phyloP scores from a whole-genome alignment of 2,888 invertebrate genomes.

The Sympetrum striolatum region DNA sequence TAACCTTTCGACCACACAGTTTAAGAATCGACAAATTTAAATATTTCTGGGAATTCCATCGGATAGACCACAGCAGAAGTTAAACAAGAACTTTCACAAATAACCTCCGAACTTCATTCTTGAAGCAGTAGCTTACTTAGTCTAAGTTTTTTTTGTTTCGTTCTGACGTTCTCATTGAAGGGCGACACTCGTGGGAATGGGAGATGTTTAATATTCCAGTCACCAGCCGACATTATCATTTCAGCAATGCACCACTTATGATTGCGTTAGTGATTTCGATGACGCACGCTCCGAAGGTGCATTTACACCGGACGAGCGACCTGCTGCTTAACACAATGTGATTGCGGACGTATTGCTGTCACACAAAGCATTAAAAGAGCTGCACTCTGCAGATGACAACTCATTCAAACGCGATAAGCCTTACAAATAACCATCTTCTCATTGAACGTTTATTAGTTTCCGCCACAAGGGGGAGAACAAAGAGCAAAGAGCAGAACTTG shows the following conservation, averaged over 20 bases:
- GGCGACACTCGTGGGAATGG: neutral
- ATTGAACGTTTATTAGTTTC: no score
- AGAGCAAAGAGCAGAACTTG: no score
- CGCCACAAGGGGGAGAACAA: no score
- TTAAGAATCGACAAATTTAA: no score
- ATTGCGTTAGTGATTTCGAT: neutral
- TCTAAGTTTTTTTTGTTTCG: neutral
- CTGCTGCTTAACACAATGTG: slow-evolving; percentile 14
- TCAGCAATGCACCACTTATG: neutral
- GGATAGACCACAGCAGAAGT: no score
- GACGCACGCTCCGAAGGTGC: neutral
- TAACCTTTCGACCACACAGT: no score
- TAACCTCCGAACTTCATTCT: no score
- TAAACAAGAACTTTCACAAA: no score
- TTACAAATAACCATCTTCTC: no score
- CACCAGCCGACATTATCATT: neutral
- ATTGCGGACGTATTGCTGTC: neutral
- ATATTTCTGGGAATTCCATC: no score
- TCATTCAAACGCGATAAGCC: no score
- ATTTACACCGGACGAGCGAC: slow-evolving; percentile 9
- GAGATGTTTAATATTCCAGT: neutral
- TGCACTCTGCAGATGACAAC: neutral
- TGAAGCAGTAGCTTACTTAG: no score
- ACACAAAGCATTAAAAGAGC: neutral
- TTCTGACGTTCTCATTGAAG: neutral